Base-by-base conservation (phyloP, 2,113 vertebrate genomes). In the Mellivora capensis region DNA sequence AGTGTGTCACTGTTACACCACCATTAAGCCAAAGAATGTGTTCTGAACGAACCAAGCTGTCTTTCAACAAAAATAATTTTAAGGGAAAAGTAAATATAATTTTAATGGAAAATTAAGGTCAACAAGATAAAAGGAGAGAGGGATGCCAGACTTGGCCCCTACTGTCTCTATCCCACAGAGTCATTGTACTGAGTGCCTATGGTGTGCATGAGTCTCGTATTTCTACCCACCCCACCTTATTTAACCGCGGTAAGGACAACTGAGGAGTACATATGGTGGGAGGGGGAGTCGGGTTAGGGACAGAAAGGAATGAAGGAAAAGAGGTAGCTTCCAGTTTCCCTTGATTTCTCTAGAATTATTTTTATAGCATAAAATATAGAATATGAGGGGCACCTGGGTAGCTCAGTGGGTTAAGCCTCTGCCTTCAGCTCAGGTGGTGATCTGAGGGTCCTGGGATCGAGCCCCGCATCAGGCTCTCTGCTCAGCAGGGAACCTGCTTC, bases 271-370 rank as follows among this genome's bases (percentile, higher is more conserved):
- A 0, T 21, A 12, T 3, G 39, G 69, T 61, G 31, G 39, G 62
- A 31, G 14, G 14, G 29, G 0, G 11, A 25, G 18, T 27, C 34
- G 8, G 11, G 34, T 20, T 17, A 7, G 4, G 5, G 18, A 1
- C 6, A 17, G 69, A 44, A 61, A 23, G 31, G n/a, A 47, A 39
- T 8, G 8, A 39, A 27, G 42, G 27, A 39, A 85, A 76, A 62
- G 37, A 52, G 47, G 14, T 76, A 20, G 20, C 17, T 52, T 21
- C 21, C 13, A n/a, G 5, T 31, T 39, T 27, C 25, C 13, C 3
- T 29, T 82, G 39, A 76, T 82, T 39, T 69, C n/a, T 69, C 67
- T 54, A 49, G 18, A 39, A 57, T 39, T 37, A n/a, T 85, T 90
- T 44, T 67, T 49, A 80, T 49, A 37, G 18, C 6, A 27, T 74